phyloP scores from a whole-genome alignment of 1,140 invertebrate genomes.

The Copidosoma floridanum region DNA sequence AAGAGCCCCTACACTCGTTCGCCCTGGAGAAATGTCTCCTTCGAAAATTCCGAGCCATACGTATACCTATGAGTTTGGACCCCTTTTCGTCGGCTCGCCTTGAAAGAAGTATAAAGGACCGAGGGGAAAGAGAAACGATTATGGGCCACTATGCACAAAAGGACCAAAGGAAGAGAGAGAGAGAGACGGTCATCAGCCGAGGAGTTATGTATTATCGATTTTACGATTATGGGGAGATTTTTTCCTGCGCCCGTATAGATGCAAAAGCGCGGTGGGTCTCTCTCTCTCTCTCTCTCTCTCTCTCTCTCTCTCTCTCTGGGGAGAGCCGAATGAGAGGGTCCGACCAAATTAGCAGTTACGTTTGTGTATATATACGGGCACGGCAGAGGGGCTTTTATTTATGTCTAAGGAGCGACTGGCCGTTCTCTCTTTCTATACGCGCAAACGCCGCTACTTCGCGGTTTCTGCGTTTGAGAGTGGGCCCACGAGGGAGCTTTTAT shows the following conservation, averaged over 20 bases:
- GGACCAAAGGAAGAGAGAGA: neutral
- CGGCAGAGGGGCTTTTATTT: conserved; percentile 20
- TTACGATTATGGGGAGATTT: conserved; percentile 16
- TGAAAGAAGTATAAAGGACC: no score
- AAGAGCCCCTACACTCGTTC: no score
- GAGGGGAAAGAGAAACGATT: no score
- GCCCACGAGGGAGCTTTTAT: conserved; percentile 6
- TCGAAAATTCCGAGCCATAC: no score
- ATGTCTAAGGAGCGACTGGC: conserved; percentile 3
- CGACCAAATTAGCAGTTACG: conserved; percentile 21
- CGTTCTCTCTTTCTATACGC: neutral
- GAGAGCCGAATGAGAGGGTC: neutral
- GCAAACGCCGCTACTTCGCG: neutral
- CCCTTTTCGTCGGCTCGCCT: no score
- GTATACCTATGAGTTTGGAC: no score
- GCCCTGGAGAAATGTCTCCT: no score
- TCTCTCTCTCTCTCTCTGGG: no score
- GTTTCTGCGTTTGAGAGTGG: conserved; percentile 1
- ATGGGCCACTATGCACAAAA: no score
- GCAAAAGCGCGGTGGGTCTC: neutral
- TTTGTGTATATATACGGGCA: no score
- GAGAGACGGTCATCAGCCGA: neutral
- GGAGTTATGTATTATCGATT: conserved; percentile 21
- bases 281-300: no score
- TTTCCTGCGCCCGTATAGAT: neutral